Evolutionary conservation across 2,888 invertebrate species (phyloP), one percentile per base, ranked within the genome.

Genomic region (Lepetodrilus schrolli): DNA sequence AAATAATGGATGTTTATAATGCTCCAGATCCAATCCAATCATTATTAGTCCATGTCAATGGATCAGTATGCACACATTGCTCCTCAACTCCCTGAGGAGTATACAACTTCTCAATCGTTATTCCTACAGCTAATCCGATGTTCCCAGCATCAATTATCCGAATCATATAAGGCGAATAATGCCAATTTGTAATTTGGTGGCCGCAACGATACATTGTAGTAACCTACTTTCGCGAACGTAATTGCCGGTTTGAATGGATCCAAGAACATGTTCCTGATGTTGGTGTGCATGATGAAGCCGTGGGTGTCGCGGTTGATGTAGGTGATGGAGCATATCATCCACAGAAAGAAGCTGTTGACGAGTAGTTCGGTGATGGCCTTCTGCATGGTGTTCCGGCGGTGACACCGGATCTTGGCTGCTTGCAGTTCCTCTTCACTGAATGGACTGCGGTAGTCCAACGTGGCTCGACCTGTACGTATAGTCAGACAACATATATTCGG

Each of bases 391-490:
- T 26, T 30, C 43, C 20, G n/a, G 30, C 43, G 37, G 4, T 13
- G 4, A 47, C 21, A 38, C 10, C 26, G 38, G 10, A 10, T 2
- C 47, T 68, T 68, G 43, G 43, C 47, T 4, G 8, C 21, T 34
- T 68, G 43, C 0, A 68, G 26, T 26, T 68, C 68, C 17, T 38
- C 30, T 34, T 68, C 68, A 5, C 47, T 26, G 47, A 68, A 68
- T 8, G 68, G 43, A 47, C 68, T 68, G 10, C 47, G 38, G 68
- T 68, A 68, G 68, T 68, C 68, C 48, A 68, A n/a, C 2, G 47
- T 23, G 21, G 26, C 43, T 43, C 38, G 38, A 4, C 49, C 88
- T 86, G 8, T 87, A 72, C 1, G 88, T 38, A 10, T 5, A 10
- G 38, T 10, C n/a, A 38, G 38, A 38, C 10, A 8, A 38, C 38